Conservation (phyloP, 1,140 invertebrate species). For the Plectrocnemia conspersa region DNA sequence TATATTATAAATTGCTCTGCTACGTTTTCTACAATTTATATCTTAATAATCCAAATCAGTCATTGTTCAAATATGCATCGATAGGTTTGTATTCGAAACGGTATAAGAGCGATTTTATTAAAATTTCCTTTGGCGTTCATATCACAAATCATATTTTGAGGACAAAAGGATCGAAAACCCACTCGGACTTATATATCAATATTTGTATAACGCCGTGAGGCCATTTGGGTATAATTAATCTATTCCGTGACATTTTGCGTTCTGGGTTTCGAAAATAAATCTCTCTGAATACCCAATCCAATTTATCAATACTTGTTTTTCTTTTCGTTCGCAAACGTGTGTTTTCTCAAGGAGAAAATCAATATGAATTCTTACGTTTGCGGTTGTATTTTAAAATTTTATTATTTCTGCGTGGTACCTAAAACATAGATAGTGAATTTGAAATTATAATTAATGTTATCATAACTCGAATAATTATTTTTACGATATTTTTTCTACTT, state of each 20-base stretch:
- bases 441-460: too few species aligned
- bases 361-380: constrained; percentile 1
- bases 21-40: too few species aligned
- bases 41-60: too few species aligned
- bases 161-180: constrained; percentile 11
- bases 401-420: too few species aligned
- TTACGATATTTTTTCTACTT: too few species aligned
- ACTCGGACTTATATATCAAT: constrained; percentile 22
- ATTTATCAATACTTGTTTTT: constrained; percentile 24
- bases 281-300: constrained; percentile 1
- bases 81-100: too few species aligned
- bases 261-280: constrained; percentile 16
- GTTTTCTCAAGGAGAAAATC: not conserved
- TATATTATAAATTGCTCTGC: too few species aligned
- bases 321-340: constrained; percentile 2
- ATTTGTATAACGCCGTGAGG: constrained; percentile 22
- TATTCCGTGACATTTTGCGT: constrained; percentile 20
- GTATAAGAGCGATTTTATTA: too few species aligned
- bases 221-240: constrained; percentile 24
- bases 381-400: too few species aligned
- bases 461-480: too few species aligned
- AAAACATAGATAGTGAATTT: too few species aligned
- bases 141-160: constrained; percentile 23
- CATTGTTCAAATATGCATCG: too few species aligned
- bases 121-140: constrained; percentile 1